These are phyloP conservation scores for Bellardia bayeri DNA, from an alignment of 2,888 invertebrate genomes.

Conservation along the genomic window DNA sequence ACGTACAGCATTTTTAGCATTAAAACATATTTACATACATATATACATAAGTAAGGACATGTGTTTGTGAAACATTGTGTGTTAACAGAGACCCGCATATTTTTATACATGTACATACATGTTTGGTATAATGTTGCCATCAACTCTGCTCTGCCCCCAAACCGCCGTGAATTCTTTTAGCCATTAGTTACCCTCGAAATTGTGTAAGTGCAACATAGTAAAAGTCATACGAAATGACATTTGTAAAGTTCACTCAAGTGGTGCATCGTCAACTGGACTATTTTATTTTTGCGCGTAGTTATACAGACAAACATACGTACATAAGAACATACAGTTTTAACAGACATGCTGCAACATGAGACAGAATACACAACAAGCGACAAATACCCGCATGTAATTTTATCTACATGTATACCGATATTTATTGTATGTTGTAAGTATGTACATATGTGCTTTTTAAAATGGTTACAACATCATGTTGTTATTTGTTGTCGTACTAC, in stretches of 20 bases:
- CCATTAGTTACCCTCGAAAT: constrained; percentile 41
- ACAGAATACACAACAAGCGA: constrained; percentile 15
- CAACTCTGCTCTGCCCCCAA: background rate
- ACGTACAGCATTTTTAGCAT: background rate
- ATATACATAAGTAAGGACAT: background rate
- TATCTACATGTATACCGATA: background rate
- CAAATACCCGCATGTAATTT: constrained; percentile 20
- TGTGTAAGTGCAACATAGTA: constrained; percentile 67
- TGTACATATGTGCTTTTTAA: background rate
- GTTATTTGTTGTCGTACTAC: constrained; percentile 44
- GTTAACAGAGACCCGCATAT: constrained; percentile 22
- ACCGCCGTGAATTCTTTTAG: constrained; percentile 14
- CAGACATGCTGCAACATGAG: constrained; percentile 41
- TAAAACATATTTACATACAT: background rate
- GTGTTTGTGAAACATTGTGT: background rate
- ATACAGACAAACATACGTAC: constrained; percentile 7
- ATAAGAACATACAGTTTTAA: background rate
- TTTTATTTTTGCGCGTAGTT: constrained; percentile 60
- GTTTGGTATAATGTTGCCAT: constrained; percentile 14
- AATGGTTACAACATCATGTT: constrained; percentile 48
- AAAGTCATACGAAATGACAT: constrained; percentile 72
- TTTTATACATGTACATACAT: constrained; percentile 1
- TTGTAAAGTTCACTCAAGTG: constrained; percentile 72
- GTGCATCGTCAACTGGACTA: constrained; percentile 67
- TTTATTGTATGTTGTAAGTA: background rate